A percentile compares a stretch with the other conserved stretches of the same genome.
phyloP scores from a whole-genome alignment of 2,113 vertebrate species.

The Phyllostomus discolor region DNA sequence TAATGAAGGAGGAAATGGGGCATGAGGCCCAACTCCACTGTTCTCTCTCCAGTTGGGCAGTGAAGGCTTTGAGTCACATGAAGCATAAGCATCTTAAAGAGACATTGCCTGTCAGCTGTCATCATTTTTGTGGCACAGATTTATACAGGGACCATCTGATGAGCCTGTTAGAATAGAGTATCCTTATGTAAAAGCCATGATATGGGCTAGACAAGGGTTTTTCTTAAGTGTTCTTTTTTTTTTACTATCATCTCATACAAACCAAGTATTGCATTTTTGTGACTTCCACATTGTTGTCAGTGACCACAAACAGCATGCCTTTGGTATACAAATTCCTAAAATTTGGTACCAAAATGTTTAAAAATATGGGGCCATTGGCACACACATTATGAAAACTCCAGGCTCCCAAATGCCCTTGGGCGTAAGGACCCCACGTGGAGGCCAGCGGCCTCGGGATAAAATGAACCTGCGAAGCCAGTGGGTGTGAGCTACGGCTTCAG shows the following conservation, averaged over 20 bases:
- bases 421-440: not conserved
- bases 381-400: not conserved
- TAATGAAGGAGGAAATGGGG: slow-evolving; percentile 43
- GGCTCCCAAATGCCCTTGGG: not conserved
- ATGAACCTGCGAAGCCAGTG: not conserved
- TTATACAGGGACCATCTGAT: slow-evolving; percentile 44
- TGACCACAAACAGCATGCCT: not conserved
- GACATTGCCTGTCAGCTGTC: slow-evolving; percentile 44
- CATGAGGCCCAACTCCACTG: slow-evolving; percentile 6
- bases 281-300: not conserved
- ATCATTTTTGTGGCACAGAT: slow-evolving; percentile 31
- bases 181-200: slow-evolving; percentile 1
- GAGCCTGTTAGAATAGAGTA: slow-evolving; percentile 26
- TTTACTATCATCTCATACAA: not conserved
- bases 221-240: not conserved
- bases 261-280: not conserved
- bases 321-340: not conserved
- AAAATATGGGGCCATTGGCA: not conserved
- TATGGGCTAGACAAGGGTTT: not conserved
- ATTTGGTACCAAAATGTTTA: not conserved
- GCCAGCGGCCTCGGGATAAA: not conserved
- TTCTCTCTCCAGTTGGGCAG: not conserved
- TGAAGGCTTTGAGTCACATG: not conserved
- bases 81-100: slow-evolving; percentile 1
- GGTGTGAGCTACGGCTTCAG: not conserved